Evolutionary conservation across 2,888 invertebrate species (phyloP).

Genomic region (Syrista parreyssii): DNA sequence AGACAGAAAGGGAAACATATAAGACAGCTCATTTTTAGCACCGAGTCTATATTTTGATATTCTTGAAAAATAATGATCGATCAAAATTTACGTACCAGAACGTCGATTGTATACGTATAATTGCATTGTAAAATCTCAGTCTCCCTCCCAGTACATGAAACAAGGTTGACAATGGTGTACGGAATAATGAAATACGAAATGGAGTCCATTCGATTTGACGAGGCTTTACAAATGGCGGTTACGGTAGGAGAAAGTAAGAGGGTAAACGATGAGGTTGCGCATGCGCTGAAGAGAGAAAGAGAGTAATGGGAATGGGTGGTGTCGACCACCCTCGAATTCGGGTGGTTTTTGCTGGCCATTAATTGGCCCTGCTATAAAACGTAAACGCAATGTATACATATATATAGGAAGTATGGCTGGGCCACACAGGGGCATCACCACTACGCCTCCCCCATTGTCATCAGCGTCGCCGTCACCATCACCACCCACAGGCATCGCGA

Average conservation of each 20-base stretch:
- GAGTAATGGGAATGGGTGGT: slow-evolving; percentile 30
- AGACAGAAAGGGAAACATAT: neutral
- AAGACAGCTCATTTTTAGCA: neutral
- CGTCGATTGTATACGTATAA: neutral
- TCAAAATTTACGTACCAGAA: neutral
- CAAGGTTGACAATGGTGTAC: neutral
- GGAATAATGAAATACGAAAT: slow-evolving; percentile 18
- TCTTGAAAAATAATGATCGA: neutral
- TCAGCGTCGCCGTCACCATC: slow-evolving; percentile 3
- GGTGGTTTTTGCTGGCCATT: slow-evolving; percentile 56
- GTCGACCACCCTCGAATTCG: slow-evolving; percentile 61
- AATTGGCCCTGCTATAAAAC: slow-evolving; percentile 63
- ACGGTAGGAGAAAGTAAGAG: neutral
- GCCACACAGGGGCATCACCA: slow-evolving; percentile 24
- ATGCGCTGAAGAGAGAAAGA: slow-evolving; percentile 22
- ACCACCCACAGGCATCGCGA: slow-evolving; percentile 42
- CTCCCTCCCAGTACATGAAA: neutral
- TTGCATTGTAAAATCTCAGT: neutral
- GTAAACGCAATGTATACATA: slow-evolving; percentile 32
- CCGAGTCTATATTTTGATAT: neutral
- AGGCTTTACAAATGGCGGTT: slow-evolving; percentile 14
- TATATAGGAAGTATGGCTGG: slow-evolving; percentile 9
- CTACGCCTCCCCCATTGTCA: neutral
- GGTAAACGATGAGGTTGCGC: slow-evolving; percentile 11
- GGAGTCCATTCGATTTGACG: slow-evolving; percentile 20